phyloP scores from a whole-genome alignment of 2,113 vertebrate species.

The Pituophis catenifer region DNA sequence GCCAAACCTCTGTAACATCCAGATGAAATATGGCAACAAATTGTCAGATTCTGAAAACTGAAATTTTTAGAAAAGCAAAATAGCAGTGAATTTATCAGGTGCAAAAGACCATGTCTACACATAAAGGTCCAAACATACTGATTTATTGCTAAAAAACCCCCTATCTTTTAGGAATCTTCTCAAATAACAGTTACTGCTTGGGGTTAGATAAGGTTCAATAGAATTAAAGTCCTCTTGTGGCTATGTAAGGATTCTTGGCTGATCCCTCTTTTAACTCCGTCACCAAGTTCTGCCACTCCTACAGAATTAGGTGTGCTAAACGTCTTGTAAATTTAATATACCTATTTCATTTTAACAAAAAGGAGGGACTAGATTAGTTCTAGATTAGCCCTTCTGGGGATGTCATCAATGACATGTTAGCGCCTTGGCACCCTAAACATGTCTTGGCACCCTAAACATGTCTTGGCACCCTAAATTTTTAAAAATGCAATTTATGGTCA shows the following conservation, averaged over 20 bases:
- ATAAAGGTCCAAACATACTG: background rate
- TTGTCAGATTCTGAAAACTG: background rate
- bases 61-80: background rate
- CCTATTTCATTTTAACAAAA: background rate
- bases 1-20: background rate
- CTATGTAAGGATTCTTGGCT: background rate
- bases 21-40: background rate
- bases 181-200: background rate
- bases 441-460: background rate
- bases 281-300: background rate
- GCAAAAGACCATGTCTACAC: background rate
- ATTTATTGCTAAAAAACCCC: background rate
- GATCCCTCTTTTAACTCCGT: background rate
- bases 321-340: background rate
- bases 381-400: background rate
- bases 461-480: background rate
- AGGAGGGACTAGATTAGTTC: background rate
- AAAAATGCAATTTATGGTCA: background rate
- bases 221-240: background rate
- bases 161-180: background rate
- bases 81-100: background rate
- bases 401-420: background rate
- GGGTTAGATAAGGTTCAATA: background rate
- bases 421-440: no score
- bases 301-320: background rate